Evolutionary conservation across 2,888 invertebrate genomes (phyloP), one percentile per base, ranked within the genome.

Genomic region (Mythimna vitellina): DNA sequence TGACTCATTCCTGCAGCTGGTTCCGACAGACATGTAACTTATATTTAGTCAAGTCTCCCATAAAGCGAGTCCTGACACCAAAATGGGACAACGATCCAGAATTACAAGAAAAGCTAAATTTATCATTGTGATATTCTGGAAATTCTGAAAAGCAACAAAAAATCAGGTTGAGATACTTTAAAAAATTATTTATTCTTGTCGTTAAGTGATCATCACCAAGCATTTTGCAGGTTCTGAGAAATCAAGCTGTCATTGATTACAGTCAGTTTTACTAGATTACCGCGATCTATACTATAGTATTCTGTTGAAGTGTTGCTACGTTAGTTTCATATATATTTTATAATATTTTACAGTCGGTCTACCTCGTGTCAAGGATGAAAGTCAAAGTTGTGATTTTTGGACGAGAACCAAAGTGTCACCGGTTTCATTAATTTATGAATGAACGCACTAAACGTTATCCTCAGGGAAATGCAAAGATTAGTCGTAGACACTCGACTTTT

Each of bases 301-400:
- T 61, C 53, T 58, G 57, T 75, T 65, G 60, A 86, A 68, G 73
- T 57, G 87, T 87, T 87, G 58, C 46, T 46, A 46, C 46, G 58
- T 60, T 60, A 51, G 58, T 60, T 63, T 56, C 38, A 53, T 60
- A 12, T 22, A 56, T 63, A 32, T 58, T 63, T 25, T 54, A 58
- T 60, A 58, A 64, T 67, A 80, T 56, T 65, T 49, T 70, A 65
- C 46, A 65, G n/a, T 85, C 85, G 78, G 85, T 86, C 87, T 78
- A 86, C 86, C 84, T 77, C 86, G 81, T 90, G 91, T 92, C 92
- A 92, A 92, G 91, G 91, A 91, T 90, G 86, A 86, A 90, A 91
- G 87, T 89, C 89, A 87, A 89, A 90, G 86, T 87, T 86, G 90
- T 90, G 86, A 81, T 89, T 86, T 89, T 92, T 92, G 92, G 92